phyloP scores from a whole-genome alignment of 2,113 vertebrate species.

The Sinocyclocheilus maitianheensis region DNA sequence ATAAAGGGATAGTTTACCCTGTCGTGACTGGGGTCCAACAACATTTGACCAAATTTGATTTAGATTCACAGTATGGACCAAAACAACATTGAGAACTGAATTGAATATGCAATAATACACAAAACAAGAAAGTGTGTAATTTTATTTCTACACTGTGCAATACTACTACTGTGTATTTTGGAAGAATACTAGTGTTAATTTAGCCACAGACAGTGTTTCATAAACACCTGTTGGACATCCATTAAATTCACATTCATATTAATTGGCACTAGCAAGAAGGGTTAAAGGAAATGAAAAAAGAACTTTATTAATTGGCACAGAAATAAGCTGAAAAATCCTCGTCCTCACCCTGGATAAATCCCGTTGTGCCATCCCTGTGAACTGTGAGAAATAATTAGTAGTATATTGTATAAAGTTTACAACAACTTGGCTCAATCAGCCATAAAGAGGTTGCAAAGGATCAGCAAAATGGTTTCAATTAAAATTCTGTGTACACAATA shows the following conservation, averaged over 20 bases:
- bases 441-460: conserved; percentile 22
- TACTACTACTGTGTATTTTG: conserved; percentile 11
- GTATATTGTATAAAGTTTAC: conserved; percentile 28
- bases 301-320: conserved; percentile 24
- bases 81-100: not conserved
- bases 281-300: conserved; percentile 5
- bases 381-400: conserved; percentile 36
- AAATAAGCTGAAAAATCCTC: conserved; percentile 14
- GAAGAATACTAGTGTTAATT: not conserved
- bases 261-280: conserved; percentile 38
- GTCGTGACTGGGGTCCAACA: too few species aligned
- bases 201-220: not conserved
- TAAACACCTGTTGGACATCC: conserved; percentile 30
- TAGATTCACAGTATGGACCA: not conserved
- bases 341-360: conserved; percentile 9
- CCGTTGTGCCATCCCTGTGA: not conserved
- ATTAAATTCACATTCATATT: conserved; percentile 32
- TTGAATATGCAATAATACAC: not conserved
- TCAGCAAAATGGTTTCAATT: conserved; percentile 29
- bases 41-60: too few species aligned
- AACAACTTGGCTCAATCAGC: conserved; percentile 32
- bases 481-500: conserved; percentile 9
- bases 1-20: not conserved
- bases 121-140: too few species aligned
- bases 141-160: not conserved